phyloP scores from a whole-genome alignment of 2,888 invertebrate genomes.

The Pheosia tremula region DNA sequence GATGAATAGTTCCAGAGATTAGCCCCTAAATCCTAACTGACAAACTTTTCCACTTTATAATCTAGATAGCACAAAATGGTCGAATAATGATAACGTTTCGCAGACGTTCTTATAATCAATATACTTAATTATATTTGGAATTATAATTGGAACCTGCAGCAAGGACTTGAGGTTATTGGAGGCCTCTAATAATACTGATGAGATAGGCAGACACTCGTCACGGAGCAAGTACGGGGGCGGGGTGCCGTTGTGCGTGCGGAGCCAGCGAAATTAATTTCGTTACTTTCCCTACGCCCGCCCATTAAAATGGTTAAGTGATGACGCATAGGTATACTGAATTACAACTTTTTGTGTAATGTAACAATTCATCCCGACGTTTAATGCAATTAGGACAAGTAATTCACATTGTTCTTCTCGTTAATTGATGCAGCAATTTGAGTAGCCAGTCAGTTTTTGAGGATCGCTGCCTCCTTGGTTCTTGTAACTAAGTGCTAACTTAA shows the following conservation, averaged over 20 bases:
- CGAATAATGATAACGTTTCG: neutral
- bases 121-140: neutral
- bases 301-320: constrained; percentile 60
- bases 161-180: constrained; percentile 12
- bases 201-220: constrained; percentile 46
- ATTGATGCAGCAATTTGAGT: no score
- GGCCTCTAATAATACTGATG: constrained; percentile 41
- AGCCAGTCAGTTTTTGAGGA: neutral
- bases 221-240: constrained; percentile 35
- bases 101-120: neutral
- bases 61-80: neutral
- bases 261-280: constrained; percentile 56
- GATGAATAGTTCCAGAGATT: no score
- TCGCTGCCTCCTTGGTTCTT: neutral
- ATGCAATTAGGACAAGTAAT: neutral
- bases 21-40: no score
- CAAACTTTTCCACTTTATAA: no score
- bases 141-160: neutral
- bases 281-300: constrained; percentile 47
- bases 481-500: neutral
- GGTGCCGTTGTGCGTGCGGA: constrained; percentile 49
- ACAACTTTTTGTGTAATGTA: constrained; percentile 29
- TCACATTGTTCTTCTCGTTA: no score
- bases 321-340: constrained; percentile 44
- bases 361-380: neutral